Base-by-base conservation (phyloP, 2,888 invertebrate genomes). In the Arenicola marina region DNA sequence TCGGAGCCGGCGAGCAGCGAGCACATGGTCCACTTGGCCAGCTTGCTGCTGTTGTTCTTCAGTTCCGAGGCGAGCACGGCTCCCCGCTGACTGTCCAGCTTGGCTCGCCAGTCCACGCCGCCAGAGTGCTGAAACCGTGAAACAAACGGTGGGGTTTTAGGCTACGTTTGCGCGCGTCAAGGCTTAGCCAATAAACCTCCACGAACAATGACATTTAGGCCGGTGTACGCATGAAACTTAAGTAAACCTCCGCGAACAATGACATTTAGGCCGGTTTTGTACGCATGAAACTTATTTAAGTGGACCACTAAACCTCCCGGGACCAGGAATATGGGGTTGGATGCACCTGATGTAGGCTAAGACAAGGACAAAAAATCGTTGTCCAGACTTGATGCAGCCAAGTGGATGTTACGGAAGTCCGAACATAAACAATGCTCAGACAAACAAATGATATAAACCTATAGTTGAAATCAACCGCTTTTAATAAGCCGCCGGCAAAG, bases 41-140 rank as follows among this genome's bases (percentile, higher is more conserved):
- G 87, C 85, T 99, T 99, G 87, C 96, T 97, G n/a, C 96, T 94
- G 86, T 99, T 99, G 84, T 99, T 99, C 73, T 98, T 89, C 70
- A 99, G 86, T 84, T 99, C 99, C 77, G 98, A 97, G 24, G 99
- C 99, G 57, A 99, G 86, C 7, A 99, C 98, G 7, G 99, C 98
- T 65, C 98, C 99, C 60, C 97, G 89, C 85, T 99, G 99, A 0
- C 92, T 93, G 85, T 99, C 99, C 66, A 99, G 86, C 77, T 97
- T 98, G 80, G 95, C 93, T 57, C 98, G 89, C 99, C 99, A 99
- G 79, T 99, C 99, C 2, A 99, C 94, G 7, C 97, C 96, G 75
- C 95, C 96, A 33, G 95, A 93, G 63, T 91, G 83, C 87, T 87
- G 60, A 4, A 33, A 18, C n/a, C n/a, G n/a, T n/a, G n/a, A 11